Evolutionary conservation across 2,113 vertebrate species (phyloP).

Genomic region (Pelecanus crispus): DNA sequence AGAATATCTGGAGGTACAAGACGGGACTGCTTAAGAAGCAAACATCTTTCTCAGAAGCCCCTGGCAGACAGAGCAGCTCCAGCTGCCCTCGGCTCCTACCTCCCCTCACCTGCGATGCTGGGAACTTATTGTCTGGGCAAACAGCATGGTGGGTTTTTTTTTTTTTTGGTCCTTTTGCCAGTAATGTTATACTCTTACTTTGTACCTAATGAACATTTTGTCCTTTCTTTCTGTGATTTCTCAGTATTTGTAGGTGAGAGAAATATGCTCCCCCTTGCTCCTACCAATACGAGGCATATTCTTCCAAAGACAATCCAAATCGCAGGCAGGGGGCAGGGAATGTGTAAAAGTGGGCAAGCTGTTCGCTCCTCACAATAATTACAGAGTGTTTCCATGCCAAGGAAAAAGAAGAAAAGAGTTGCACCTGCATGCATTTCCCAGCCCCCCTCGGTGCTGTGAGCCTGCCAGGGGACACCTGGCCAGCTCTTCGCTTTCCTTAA

Average conservation of each 20-base stretch:
- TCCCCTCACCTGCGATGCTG: not conserved
- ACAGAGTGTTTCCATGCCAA: not conserved
- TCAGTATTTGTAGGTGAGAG: not conserved
- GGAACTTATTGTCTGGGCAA: not conserved
- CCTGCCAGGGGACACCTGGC: not conserved
- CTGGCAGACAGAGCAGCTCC: not conserved
- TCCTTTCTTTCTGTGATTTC: not conserved
- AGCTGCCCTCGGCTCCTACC: not conserved
- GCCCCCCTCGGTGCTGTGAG: not conserved
- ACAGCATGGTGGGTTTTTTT: not conserved
- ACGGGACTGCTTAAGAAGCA: not conserved
- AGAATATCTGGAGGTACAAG: not conserved
- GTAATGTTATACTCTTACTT: not conserved
- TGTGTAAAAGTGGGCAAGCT: slow-evolving; percentile 58
- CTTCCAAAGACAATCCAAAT: slow-evolving; percentile 47
- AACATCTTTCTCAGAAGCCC: not conserved
- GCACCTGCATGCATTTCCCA: slow-evolving; percentile 20
- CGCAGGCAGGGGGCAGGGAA: slow-evolving; percentile 55
- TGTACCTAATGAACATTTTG: not conserved
- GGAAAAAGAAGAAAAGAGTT: slow-evolving; percentile 20
- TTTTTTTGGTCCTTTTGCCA: not conserved
- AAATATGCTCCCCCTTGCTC: not conserved
- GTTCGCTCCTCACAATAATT: slow-evolving; percentile 34
- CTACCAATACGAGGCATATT: not conserved
- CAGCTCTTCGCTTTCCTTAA: not conserved